Evolutionary conservation across 2,113 vertebrate species (phyloP).

Genomic region (Anseranas semipalmata): DNA sequence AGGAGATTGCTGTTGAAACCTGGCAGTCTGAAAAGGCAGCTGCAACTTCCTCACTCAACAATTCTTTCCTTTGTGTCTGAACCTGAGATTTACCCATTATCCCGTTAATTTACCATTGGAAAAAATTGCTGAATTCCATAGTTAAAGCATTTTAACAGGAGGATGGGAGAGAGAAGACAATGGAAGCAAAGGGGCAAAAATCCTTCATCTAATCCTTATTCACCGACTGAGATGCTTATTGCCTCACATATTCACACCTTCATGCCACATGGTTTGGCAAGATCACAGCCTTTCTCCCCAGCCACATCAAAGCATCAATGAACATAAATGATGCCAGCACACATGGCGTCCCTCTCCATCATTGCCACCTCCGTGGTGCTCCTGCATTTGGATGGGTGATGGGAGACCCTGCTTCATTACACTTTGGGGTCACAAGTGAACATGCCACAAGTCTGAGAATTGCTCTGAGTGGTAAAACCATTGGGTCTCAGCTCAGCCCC

Average conservation of each 20-base stretch:
- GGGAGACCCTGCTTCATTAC: not conserved
- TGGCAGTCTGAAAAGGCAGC: accelerated
- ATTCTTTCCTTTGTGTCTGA: not conserved
- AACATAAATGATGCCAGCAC: not conserved
- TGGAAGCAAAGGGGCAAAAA: accelerated
- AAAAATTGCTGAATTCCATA: not conserved
- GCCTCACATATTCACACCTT: not conserved
- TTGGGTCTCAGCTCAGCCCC: not conserved
- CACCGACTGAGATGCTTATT: not conserved
- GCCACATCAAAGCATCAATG: not conserved
- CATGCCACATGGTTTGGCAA: accelerated
- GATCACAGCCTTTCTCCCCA: not conserved
- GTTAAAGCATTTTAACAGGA: not conserved
- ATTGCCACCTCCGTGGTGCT: not conserved
- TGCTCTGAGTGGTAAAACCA: not conserved
- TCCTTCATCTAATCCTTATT: not conserved
- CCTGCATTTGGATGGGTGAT: accelerated
- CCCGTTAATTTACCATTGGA: not conserved
- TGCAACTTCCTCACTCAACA: accelerated
- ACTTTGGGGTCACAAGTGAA: accelerated
- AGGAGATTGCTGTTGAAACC: not conserved
- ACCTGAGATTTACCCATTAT: not conserved
- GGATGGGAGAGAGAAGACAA: not conserved
- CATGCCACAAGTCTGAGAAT: accelerated
- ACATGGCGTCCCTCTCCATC: not conserved